Evolutionary conservation across 2,888 invertebrate species (phyloP), one percentile per base, ranked within the genome.

Genomic region (Pteria penguin): DNA sequence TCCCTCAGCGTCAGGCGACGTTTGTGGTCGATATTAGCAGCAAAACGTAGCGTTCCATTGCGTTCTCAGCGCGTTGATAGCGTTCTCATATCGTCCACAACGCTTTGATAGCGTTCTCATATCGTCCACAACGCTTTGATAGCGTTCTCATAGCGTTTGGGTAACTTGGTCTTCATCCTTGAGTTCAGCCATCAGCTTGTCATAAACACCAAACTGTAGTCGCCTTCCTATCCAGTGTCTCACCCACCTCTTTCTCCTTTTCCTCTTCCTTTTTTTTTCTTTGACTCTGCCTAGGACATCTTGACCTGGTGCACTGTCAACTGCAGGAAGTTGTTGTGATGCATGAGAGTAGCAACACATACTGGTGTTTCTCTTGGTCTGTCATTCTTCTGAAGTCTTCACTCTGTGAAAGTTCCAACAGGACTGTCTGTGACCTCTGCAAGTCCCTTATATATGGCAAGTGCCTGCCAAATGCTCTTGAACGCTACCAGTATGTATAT

Each of bases 251-350:
- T 45, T 45, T 45, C 45, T 18, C 45, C 8, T 18, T 45, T 18
- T 60, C 60, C 3, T 60, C 60, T 60, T 60, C 60, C n/a, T 60
- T n/a, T n/a, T n/a, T n/a, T n/a, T 27, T 22, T 60, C 60, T 60
- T 60, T 18, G 60, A 60, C 60, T 45, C 14, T 60, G 60, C 60
- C 60, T 60, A 18, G 60, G 60, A 60, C n/a, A 60, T 60, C 60
- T 60, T 60, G 60, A 2, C 60, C 60, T 22, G n/a, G 60, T 22
- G 60, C 60, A 60, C n/a, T 60, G 60, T 4, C 60, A 60, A 60
- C 60, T 60, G 60, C 60, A 60, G 60, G 8, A 60, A 26, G 60
- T 60, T 60, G 60, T 26, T 60, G 60, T 60, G 8, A 26, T 60
- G 60, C 60, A 60, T 60, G 60, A 60, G 22, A 60, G 60, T 4